Evolutionary conservation across 2,797 vertebrate species (phyloP), one percentile per base, ranked within the genome.

Genomic region (Fratercula arctica): DNA sequence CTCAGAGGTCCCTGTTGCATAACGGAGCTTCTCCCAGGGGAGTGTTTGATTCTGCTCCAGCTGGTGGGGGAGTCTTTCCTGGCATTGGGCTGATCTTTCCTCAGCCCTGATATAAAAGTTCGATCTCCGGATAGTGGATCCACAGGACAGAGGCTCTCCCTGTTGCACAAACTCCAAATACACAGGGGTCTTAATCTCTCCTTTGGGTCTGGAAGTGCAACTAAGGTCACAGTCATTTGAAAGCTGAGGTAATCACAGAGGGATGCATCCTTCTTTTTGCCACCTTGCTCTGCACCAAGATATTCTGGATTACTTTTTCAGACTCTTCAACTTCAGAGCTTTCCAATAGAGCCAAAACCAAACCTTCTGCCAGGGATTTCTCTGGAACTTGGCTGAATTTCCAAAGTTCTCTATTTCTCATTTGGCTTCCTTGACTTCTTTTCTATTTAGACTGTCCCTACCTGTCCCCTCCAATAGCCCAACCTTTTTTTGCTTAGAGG

Each of bases 371-470:
- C 89, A 94, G 73, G 50, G 76, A 84, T 69, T 92, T 87, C 64
- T 84, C 85, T 93, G 87, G 66, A 96, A 85, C 29, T 78, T 91
- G 73, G 75, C 68, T 85, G 53, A 64, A 91, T 91, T 87, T 87
- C 61, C 76, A 78, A 83, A 92, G n/a, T 12, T 73, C 43, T 93
- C 74, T 79, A 68, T 75, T 93, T 85, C 61, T 93, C 35, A 75
- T 68, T 85, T 85, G 79, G 85, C 76, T 93, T 87, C 64, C 33
- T 61, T 0, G 0, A 80, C 21, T 92, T 87, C 68, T 91, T 96
- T 96, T 92, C 82, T 76, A 69, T 72, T 85, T 87, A 75, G 61
- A 46, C 24, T 89, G 57, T 50, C 63, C 48, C 84, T 77, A 79
- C 63, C 69, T 92, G 64, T 89, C 75, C 81, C 57, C 75, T 91